Percentiles rank a stretch among this genome's conserved stretches.
Evolutionary conservation across 2,888 invertebrate genomes (phyloP).

Genomic region (Anoplius nigerrimus): DNA sequence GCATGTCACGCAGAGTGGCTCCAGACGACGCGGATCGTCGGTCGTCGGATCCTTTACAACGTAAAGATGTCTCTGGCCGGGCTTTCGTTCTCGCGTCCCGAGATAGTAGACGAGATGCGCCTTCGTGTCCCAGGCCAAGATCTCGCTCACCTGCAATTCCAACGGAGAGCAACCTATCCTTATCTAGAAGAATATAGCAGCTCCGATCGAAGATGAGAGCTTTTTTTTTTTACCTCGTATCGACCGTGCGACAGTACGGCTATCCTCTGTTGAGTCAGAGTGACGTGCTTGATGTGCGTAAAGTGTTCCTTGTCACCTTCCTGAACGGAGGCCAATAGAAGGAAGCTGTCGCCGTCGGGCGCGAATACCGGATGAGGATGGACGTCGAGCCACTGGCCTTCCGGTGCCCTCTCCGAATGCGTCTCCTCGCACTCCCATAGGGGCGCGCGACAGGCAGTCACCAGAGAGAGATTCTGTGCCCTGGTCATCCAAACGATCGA

Average conservation of each 20-base stretch:
- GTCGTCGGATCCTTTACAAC: constrained; percentile 87
- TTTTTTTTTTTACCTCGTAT: constrained; percentile 84
- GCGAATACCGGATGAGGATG: constrained; percentile 90
- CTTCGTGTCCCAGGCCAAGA: constrained; percentile 89
- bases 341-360: constrained; percentile 89
- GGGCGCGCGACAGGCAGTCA: constrained; percentile 89
- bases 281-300: constrained; percentile 92
- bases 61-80: constrained; percentile 92
- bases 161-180: neutral
- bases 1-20: constrained; percentile 92
- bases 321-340: constrained; percentile 87
- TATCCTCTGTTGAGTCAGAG: constrained; percentile 87
- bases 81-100: constrained; percentile 88
- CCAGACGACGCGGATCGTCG: constrained; percentile 81
- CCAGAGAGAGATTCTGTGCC: constrained; percentile 92
- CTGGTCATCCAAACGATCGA: constrained; percentile 95
- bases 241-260: constrained; percentile 90
- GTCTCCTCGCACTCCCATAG: constrained; percentile 91
- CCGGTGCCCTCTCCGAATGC: constrained; percentile 89
- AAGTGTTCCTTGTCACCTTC: constrained; percentile 90
- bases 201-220: neutral
- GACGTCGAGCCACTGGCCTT: constrained; percentile 90
- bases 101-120: constrained; percentile 86
- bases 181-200: neutral
- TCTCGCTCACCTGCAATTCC: constrained; percentile 79